A percentile compares a stretch with the other conserved stretches of the same genome.
phyloP scores from a whole-genome alignment of 2,888 invertebrate species.

The Apotomis capreana region DNA sequence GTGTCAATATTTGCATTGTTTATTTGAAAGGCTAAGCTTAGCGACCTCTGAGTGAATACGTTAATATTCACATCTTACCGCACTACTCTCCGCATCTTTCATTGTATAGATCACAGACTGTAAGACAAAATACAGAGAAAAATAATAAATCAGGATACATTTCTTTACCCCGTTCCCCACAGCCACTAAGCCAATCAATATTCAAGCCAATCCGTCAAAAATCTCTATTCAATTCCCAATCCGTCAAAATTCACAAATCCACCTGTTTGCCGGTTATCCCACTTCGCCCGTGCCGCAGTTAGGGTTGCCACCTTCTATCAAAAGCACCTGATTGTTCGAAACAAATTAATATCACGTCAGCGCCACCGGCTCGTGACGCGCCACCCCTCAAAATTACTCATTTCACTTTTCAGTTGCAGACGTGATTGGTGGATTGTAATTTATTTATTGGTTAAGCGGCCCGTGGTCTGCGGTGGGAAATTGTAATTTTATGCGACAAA shows the following conservation, averaged over 20 bases:
- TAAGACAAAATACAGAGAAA: not conserved
- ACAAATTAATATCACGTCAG: conserved; percentile 50
- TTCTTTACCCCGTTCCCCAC: not conserved
- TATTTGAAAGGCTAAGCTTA: too few relatives aligned
- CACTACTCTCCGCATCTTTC: too few relatives aligned
- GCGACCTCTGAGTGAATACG: too few relatives aligned
- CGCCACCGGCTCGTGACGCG: conserved; percentile 43
- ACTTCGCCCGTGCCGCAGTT: conserved; percentile 3
- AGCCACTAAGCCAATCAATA: too few relatives aligned
- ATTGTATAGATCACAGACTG: not conserved
- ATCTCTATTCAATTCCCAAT: conserved; percentile 11
- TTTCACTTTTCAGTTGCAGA: conserved; percentile 36
- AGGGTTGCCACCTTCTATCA: conserved; percentile 46
- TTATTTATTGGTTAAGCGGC: conserved; percentile 29
- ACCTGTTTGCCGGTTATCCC: conserved; percentile 11
- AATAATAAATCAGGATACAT: not conserved
- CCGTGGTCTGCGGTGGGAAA: conserved; percentile 1
- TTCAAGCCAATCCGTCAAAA: too few relatives aligned
- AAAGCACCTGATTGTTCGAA: conserved; percentile 50
- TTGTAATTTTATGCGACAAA: conserved; percentile 7
- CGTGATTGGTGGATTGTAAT: conserved; percentile 26
- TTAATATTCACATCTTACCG: too few relatives aligned
- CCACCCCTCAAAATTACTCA: conserved; percentile 45
- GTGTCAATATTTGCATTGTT: too few relatives aligned
- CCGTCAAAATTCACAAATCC: conserved; percentile 16